Evolutionary conservation across 2,113 vertebrate species (phyloP), one percentile per base, ranked within the genome.

Genomic region (Pelmatolapia mariae): DNA sequence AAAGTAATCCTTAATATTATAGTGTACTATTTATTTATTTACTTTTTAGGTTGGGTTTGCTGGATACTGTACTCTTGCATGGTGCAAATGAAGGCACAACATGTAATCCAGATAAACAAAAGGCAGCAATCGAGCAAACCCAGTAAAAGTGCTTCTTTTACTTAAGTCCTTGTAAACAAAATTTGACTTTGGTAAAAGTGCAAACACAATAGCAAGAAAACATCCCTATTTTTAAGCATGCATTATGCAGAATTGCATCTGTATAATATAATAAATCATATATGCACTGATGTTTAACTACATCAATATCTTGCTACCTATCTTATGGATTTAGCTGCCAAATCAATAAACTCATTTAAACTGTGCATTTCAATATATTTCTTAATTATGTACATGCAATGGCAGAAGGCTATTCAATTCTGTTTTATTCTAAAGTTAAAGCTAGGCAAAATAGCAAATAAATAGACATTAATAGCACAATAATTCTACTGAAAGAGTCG

Each of bases 121-220:
- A 68, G 63, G 36, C n/a, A 40, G 63, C 63, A n/a, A n/a, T n/a
- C n/a, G n/a, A n/a, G n/a, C n/a, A n/a, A n/a, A n/a, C n/a, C n/a
- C n/a, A n/a, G n/a, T n/a, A n/a, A n/a, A n/a, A n/a, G n/a, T n/a
- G n/a, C n/a, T n/a, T n/a, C n/a, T n/a, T n/a, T n/a, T n/a, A n/a
- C n/a, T n/a, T n/a, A n/a, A n/a, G n/a, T n/a, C n/a, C 24, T 24
- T 71, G 36, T 43, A 43, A 24, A 43, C 11, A 71, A 43, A 71
- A 12, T 71, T 15, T 68, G 63, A 38, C 33, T 40, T 22, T 66
- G 61, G 31, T 66, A 66, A 66, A 66, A 66, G 18, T 0, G 19
- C 19, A 40, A 9, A 15, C 36, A 24, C 36, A 71, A 71, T 71
- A 24, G n/a, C 36, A 71, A 2, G 0, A 0, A 71, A 71, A 43